Evolutionary conservation across 2,888 invertebrate genomes (phyloP).

Genomic region (Lithophane semibrunnea): DNA sequence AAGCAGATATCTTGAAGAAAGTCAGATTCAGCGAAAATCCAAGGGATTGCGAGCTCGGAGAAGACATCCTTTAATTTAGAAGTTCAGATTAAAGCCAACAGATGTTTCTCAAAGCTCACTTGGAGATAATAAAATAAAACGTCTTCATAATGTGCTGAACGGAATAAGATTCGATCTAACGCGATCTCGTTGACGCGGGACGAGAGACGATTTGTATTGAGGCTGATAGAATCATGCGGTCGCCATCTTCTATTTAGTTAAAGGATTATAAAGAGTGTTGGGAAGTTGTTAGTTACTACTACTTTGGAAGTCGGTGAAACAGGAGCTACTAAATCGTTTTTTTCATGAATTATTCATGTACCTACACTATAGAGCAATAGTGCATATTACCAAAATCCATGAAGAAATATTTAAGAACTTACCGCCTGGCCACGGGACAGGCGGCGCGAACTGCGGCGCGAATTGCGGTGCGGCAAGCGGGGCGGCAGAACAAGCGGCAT

Average conservation of each 20-base stretch:
- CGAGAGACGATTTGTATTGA: conserved; percentile 47
- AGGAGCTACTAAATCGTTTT: not conserved
- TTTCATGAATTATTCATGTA: not conserved
- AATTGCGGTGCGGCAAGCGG: too few species aligned
- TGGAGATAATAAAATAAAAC: conserved; percentile 47
- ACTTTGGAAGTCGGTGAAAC: not conserved
- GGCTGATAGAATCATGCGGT: conserved; percentile 23
- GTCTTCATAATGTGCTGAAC: conserved; percentile 40
- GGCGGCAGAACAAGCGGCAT: too few species aligned
- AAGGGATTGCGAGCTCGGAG: conserved; percentile 15
- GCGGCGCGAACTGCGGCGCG: too few species aligned
- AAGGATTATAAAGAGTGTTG: conserved; percentile 18
- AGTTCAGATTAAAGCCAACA: conserved; percentile 54
- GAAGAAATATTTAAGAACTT: not conserved
- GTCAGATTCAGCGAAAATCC: conserved; percentile 32
- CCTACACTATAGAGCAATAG: not conserved
- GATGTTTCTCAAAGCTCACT: conserved; percentile 46
- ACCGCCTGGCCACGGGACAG: too few species aligned
- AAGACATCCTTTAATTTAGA: conserved; percentile 45
- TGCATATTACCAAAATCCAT: not conserved
- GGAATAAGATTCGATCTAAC: conserved; percentile 54
- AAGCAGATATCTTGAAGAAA: conserved; percentile 36
- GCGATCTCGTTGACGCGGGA: conserved; percentile 37
- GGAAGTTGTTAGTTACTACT: not conserved
- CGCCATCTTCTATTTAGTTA: conserved; percentile 30